Conservation (phyloP, 2,888 invertebrate genomes). For the Drymonia ruficornis region DNA sequence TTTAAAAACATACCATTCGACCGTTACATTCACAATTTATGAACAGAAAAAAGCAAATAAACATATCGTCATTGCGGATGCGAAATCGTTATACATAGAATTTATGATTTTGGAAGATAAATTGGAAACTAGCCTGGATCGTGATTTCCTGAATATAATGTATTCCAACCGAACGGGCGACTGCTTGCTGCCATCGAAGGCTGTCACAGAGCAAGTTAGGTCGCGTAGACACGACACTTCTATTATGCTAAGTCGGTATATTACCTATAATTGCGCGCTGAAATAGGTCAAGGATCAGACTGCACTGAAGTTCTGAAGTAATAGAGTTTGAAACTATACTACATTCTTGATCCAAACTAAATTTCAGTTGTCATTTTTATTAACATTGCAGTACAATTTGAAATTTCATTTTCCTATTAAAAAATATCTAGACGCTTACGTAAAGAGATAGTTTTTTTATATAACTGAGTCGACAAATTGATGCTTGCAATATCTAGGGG, state of each 20-base stretch:
- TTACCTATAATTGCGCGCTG: slow-evolving; percentile 15
- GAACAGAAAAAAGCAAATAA: slow-evolving; percentile 19
- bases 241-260: slow-evolving; percentile 26
- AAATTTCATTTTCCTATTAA: too few species aligned
- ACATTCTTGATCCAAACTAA: background rate
- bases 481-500: too few species aligned
- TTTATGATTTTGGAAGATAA: slow-evolving; percentile 82
- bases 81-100: slow-evolving; percentile 75
- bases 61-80: slow-evolving; percentile 63
- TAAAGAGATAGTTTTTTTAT: too few species aligned
- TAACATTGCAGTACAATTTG: background rate
- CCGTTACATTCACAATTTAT: background rate
- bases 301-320: background rate
- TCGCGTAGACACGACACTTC: slow-evolving; percentile 49
- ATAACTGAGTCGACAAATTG: too few species aligned
- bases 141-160: slow-evolving; percentile 82
- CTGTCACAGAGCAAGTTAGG: slow-evolving; percentile 64
- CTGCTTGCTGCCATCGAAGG: slow-evolving; percentile 59
- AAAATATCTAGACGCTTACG: too few species aligned
- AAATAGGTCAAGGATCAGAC: slow-evolving; percentile 5
- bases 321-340: background rate
- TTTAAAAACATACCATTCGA: background rate
- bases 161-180: slow-evolving; percentile 68
- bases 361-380: background rate
- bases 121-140: slow-evolving; percentile 72